These are phyloP conservation scores for Pteronotus mesoamericanus DNA, from an alignment of 2,797 vertebrate species.

Conservation along the genomic window DNA sequence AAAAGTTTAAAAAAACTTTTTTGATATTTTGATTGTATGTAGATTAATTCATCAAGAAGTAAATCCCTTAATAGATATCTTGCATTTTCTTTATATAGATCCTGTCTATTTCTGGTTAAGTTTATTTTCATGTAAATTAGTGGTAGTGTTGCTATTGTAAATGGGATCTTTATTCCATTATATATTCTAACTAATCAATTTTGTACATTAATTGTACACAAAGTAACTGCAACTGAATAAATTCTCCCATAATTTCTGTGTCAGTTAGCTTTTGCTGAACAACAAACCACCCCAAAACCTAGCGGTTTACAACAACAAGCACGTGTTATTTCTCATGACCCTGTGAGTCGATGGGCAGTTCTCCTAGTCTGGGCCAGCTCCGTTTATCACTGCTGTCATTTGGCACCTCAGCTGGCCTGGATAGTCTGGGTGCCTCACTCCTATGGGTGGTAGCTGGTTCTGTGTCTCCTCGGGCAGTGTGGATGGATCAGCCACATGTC, in stretches of 20 bases:
- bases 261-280: not conserved
- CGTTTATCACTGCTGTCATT: not conserved
- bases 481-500: too few relatives aligned
- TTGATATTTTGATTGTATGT: not conserved
- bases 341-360: not conserved
- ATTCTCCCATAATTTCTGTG: not conserved
- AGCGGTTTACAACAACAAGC: not conserved
- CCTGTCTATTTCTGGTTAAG: not conserved
- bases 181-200: not conserved
- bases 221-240: not conserved
- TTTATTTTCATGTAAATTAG: constrained; percentile 23
- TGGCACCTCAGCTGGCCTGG: not conserved
- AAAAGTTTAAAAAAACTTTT: not conserved
- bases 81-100: not conserved
- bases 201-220: not conserved
- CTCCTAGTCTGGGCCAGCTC: not conserved
- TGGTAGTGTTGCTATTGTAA: not conserved
- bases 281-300: not conserved
- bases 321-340: not conserved
- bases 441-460: not conserved
- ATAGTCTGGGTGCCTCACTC: not conserved
- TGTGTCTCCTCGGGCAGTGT: not conserved
- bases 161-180: not conserved
- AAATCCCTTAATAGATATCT: not conserved
- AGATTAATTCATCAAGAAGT: constrained; percentile 8